phyloP scores from a whole-genome alignment of 2,113 vertebrate genomes.

The Labrus mixtus region DNA sequence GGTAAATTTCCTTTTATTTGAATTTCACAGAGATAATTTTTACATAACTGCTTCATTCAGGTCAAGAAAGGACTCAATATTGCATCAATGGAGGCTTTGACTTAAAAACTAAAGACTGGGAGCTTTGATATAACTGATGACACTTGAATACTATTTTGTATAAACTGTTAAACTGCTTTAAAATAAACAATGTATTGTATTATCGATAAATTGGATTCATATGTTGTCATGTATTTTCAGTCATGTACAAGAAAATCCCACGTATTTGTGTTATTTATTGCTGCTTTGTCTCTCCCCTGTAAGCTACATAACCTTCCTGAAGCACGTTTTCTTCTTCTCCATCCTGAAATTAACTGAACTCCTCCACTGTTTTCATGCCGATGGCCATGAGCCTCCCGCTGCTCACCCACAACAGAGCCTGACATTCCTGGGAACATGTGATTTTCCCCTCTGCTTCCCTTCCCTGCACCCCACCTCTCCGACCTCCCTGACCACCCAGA shows the following conservation, averaged over 20 bases:
- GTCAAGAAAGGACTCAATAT: no score
- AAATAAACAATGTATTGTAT: no score
- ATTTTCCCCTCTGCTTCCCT: slow-evolving; percentile 48
- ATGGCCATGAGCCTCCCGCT: slow-evolving; percentile 42
- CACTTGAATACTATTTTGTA: no score
- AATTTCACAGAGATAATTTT: no score
- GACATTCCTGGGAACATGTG: slow-evolving; percentile 72
- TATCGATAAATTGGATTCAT: no score
- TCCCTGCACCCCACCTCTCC: slow-evolving; percentile 9
- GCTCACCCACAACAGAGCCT: slow-evolving; percentile 60
- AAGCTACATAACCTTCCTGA: slow-evolving; percentile 7
- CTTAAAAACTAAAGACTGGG: no score
- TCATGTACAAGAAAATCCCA: not conserved
- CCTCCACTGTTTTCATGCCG: slow-evolving; percentile 47
- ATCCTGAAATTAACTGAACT: slow-evolving; percentile 28
- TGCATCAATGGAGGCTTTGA: no score
- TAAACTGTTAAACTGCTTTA: no score
- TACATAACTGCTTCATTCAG: no score
- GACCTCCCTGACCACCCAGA: slow-evolving; percentile 37
- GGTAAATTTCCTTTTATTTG: no score
- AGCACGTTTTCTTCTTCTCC: not conserved
- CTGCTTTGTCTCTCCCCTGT: not conserved
- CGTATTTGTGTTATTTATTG: not conserved
- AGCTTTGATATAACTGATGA: no score
- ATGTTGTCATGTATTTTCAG: not conserved